Evolutionary conservation across 2,113 vertebrate species (phyloP).

Genomic region (Gobiocypris rarus): DNA sequence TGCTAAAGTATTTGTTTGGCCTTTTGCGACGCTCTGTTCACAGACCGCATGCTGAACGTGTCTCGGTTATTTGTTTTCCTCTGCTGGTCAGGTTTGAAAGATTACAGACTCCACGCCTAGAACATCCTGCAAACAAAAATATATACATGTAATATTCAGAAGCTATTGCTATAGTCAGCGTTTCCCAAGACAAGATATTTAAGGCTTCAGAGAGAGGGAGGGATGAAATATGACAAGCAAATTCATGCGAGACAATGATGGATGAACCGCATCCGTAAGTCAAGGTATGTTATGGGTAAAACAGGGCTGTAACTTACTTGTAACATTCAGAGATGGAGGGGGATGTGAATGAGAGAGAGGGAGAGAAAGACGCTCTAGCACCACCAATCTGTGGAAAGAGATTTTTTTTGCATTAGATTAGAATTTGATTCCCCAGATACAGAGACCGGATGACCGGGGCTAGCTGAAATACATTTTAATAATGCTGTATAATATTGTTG

Average conservation of each 20-base stretch:
- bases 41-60: slow-evolving; percentile 10
- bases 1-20: slow-evolving; percentile 15
- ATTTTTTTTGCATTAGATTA: not conserved
- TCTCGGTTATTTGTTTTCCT: slow-evolving; percentile 45
- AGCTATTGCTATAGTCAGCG: slow-evolving; percentile 72
- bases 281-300: slow-evolving; percentile 44
- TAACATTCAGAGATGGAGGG: slow-evolving; percentile 6
- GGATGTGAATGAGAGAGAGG: not conserved
- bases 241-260: slow-evolving; percentile 50
- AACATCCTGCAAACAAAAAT: slow-evolving; percentile 69
- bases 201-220: slow-evolving; percentile 10
- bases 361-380: slow-evolving; percentile 5
- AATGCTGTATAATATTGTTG: not conserved
- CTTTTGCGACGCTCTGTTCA: slow-evolving; percentile 9
- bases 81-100: slow-evolving; percentile 70
- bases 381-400: not conserved
- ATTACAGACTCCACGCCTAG: slow-evolving; percentile 69
- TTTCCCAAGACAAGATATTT: slow-evolving; percentile 58
- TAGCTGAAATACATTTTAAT: too few relatives aligned
- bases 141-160: slow-evolving; percentile 70
- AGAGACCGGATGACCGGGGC: not conserved
- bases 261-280: slow-evolving; percentile 38
- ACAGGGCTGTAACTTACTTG: slow-evolving; percentile 42
- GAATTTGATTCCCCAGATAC: not conserved
- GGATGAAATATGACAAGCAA: slow-evolving; percentile 19